A percentile compares a stretch with the other conserved stretches of the same genome.
phyloP scores from a whole-genome alignment of 37 sponge, comb jelly and placozoan genomes.

The Chondrilla cf. caribensis region DNA sequence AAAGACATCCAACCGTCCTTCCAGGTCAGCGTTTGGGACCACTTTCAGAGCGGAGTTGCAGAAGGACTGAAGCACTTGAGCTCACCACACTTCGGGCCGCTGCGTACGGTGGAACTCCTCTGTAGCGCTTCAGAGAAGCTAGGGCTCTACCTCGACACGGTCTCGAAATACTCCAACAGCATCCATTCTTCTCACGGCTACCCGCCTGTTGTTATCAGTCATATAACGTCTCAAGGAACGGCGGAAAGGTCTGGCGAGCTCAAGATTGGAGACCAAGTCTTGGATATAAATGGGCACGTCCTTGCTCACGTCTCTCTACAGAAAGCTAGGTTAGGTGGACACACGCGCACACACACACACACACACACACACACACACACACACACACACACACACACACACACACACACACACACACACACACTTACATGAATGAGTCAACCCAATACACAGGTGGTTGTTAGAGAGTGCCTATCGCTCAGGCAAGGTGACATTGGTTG shows the following conservation, averaged over 20 bases:
- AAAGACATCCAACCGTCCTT: conserved; percentile 61
- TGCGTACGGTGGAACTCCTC: conserved; percentile 39
- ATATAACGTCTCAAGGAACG: conserved; percentile 37
- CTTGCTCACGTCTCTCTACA: conserved; percentile 52
- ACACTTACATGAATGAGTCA: no score
- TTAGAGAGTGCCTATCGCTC: conserved; percentile 69
- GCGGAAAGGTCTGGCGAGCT: conserved; percentile 42
- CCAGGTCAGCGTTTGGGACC: conserved; percentile 30
- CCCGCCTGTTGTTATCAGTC: conserved; percentile 52
- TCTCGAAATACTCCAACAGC: neutral
- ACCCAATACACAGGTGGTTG: conserved; percentile 67
- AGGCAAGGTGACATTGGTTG: conserved; percentile 25
- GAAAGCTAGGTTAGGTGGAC: conserved; percentile 65
- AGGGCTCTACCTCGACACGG: conserved; percentile 50
- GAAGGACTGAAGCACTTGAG: neutral
- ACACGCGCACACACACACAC: neutral
- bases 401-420: no score
- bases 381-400: no score
- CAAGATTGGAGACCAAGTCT: conserved; percentile 62
- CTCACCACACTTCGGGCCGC: neutral
- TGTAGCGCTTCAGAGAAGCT: conserved; percentile 29
- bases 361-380: neutral
- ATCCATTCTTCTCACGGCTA: neutral
- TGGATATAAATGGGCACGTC: conserved; percentile 60
- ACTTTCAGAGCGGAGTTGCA: neutral